phyloP scores from a whole-genome alignment of 1,140 invertebrate genomes.

The Procambarus clarkii region DNA sequence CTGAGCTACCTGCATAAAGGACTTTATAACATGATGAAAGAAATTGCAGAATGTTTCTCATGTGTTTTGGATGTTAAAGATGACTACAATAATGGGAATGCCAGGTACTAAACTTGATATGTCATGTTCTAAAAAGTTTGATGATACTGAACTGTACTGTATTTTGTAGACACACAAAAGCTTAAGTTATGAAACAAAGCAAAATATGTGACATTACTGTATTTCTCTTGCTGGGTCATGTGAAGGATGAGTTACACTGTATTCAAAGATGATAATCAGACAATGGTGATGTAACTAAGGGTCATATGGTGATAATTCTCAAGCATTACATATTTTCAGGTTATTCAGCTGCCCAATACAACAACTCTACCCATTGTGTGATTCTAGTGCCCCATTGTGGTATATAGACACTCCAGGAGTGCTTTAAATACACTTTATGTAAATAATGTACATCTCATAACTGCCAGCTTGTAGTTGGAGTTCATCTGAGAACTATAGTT shows the following conservation, averaged over 20 bases:
- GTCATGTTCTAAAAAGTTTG: no score
- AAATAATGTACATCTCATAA: constrained; percentile 17
- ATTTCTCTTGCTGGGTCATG: neutral
- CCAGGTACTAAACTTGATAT: no score
- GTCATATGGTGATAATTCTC: neutral
- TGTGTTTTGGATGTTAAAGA: no score
- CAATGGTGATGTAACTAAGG: neutral
- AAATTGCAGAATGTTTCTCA: no score
- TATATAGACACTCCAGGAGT: neutral
- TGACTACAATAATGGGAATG: no score
- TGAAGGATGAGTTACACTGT: neutral
- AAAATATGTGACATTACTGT: neutral
- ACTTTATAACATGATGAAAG: no score
- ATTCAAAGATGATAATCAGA: neutral
- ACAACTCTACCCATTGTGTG: constrained; percentile 4
- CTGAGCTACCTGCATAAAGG: no score
- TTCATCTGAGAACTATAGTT: neutral
- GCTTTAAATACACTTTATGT: constrained; percentile 8
- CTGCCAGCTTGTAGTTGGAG: constrained; percentile 18
- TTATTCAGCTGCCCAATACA: constrained; percentile 31
- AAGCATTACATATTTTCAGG: constrained; percentile 18
- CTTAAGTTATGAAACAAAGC: neutral
- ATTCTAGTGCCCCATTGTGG: constrained; percentile 8
- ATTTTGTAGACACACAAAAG: neutral
- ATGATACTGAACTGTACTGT: neutral